Evolutionary conservation across 2,888 invertebrate species (phyloP).

Genomic region (Rambutsinella grinnellia): DNA sequence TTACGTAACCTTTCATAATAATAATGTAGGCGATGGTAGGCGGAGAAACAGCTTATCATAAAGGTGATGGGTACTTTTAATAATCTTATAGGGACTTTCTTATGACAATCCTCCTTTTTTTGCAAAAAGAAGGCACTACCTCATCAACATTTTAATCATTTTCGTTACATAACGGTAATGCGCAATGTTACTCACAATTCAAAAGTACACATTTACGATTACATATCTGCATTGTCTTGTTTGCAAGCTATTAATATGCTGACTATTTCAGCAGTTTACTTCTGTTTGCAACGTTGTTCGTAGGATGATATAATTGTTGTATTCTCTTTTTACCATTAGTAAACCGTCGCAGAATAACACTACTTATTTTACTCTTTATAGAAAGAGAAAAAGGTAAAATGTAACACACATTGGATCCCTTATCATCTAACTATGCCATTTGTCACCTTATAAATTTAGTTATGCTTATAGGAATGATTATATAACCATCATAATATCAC

Average conservation of each 20-base stretch:
- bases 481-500: background rate
- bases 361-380: background rate
- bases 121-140: conserved; percentile 29
- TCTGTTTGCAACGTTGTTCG: background rate
- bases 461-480: no score
- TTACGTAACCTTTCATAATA: no score
- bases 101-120: no score
- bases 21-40: no score
- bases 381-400: background rate
- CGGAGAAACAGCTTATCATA: no score
- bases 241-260: conserved; percentile 4
- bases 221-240: conserved; percentile 10
- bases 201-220: conserved; percentile 37
- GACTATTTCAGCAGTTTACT: conserved; percentile 11
- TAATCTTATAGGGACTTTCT: no score
- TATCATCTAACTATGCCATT: background rate
- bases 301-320: conserved; percentile 49
- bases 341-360: conserved; percentile 21
- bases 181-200: conserved; percentile 36
- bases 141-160: conserved; percentile 34
- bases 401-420: background rate
- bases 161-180: conserved; percentile 50
- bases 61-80: no score
- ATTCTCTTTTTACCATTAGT: conserved; percentile 50
- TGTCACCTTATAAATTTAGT: no score